Evolutionary conservation across 2,888 invertebrate species (phyloP), one percentile per base, ranked within the genome.

Genomic region (Steromphala cineraria): DNA sequence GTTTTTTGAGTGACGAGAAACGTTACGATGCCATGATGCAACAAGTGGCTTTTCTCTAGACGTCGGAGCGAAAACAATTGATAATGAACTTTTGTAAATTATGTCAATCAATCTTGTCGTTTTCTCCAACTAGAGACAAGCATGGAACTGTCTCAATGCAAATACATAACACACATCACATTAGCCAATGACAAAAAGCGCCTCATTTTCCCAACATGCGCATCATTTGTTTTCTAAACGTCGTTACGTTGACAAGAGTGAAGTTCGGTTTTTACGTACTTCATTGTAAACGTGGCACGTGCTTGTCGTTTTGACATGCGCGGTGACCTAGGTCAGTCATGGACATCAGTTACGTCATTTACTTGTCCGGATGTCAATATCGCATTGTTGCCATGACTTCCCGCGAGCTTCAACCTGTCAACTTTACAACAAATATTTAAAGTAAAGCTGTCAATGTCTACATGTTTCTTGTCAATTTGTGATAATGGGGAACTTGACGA

Each of bases 131-230:
- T 8, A 17, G 36, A 36, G 71, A 7, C 71, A 71, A 36, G 19
- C 71, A 24, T 36, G 19, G 40, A 71, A 71, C 71, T 36, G 19
- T 71, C 40, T 31, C 71, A 31, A 71, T 71, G 71, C 71, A 71
- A 71, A 71, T 71, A 36, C 71, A 71, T 71, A 71, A 71, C 71
- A 71, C 36, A 71, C 71, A 71, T 71, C 71, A 71, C 15, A 71
- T 71, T 71, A 71, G 36, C 19, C 36, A 71, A 40, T 10, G 19
- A 36, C 28, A 71, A 71, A 71, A 71, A 19, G n/a, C n/a, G 71
- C 17, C 71, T 36, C 71, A 71, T 71, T 71, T 36, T 71, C 71
- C 19, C 5, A 15, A 71, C 46, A 36, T 40, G 36, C 71, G 36
- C 71, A 71, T 71, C 71, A 40, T 36, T 17, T 8, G 71, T 31